Evolutionary conservation across 1,140 invertebrate genomes (phyloP).

Genomic region (Orchesella cincta): DNA sequence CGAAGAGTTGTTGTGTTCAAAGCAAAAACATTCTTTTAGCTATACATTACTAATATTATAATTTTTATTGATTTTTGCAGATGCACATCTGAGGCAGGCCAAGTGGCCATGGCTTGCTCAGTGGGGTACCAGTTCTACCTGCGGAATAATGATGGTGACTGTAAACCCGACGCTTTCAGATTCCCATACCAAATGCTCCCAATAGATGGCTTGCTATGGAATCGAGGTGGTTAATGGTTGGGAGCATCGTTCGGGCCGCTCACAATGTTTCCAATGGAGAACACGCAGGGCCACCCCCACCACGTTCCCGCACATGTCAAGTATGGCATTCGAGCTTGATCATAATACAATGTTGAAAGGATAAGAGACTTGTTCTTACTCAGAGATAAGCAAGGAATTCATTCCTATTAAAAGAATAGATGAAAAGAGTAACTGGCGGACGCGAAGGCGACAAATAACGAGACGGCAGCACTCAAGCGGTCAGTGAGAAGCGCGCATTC

Average conservation of each 20-base stretch:
- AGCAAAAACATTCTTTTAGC: too few species aligned
- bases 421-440: slow-evolving; percentile 95
- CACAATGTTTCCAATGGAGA: slow-evolving; percentile 16
- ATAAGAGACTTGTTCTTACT: slow-evolving; percentile 76
- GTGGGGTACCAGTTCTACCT: slow-evolving; percentile 47
- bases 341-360: slow-evolving; percentile 57
- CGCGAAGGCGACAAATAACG: slow-evolving; percentile 91
- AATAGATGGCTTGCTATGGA: slow-evolving; percentile 35
- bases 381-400: slow-evolving; percentile 94
- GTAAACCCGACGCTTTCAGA: slow-evolving; percentile 16
- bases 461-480: slow-evolving; percentile 89
- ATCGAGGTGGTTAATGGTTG: slow-evolving; percentile 20
- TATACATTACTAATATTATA: too few species aligned
- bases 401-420: slow-evolving; percentile 97
- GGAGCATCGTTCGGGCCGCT: background rate
- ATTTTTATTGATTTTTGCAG: slow-evolving; percentile 41
- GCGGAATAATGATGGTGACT: slow-evolving; percentile 40
- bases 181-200: slow-evolving; percentile 36
- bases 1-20: too few species aligned
- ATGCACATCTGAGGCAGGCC: slow-evolving; percentile 48
- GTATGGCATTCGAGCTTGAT: slow-evolving; percentile 47
- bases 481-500: slow-evolving; percentile 93
- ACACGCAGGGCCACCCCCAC: slow-evolving; percentile 10
- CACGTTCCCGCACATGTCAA: slow-evolving; percentile 43
- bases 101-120: slow-evolving; percentile 49